Conservation (phyloP, 2,888 invertebrate species). For the Phengaris alcon region DNA sequence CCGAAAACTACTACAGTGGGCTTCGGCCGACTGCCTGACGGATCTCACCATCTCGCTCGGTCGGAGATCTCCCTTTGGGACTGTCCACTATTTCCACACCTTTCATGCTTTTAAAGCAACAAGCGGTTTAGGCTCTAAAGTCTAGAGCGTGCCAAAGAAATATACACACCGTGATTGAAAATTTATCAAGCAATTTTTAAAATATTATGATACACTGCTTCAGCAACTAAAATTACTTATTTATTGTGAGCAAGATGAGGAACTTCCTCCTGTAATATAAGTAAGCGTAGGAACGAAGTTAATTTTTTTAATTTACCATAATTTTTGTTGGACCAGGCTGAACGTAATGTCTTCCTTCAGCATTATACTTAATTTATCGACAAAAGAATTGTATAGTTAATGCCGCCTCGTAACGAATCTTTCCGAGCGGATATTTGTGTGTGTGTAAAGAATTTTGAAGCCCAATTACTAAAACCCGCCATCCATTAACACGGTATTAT, state of each 20-base stretch:
- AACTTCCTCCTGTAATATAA: neutral
- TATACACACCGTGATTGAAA: too few species aligned
- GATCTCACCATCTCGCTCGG: too few species aligned
- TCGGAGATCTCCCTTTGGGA: too few species aligned
- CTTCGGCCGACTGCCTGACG: too few species aligned
- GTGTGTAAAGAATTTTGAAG: slow-evolving; percentile 60
- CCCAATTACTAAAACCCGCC: slow-evolving; percentile 66
- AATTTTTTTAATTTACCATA: slow-evolving; percentile 23
- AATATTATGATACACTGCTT: too few species aligned
- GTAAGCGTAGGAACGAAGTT: neutral
- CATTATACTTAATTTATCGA: slow-evolving; percentile 13
- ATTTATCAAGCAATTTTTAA: too few species aligned
- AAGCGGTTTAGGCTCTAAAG: too few species aligned
- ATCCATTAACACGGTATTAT: slow-evolving; percentile 71
- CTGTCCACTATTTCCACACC: too few species aligned
- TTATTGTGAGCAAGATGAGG: neutral
- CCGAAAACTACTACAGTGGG: too few species aligned
- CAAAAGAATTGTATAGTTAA: slow-evolving; percentile 16
- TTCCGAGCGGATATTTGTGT: slow-evolving; percentile 29
- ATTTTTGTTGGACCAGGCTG: slow-evolving; percentile 23
- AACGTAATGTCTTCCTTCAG: slow-evolving; percentile 11
- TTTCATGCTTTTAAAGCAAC: too few species aligned
- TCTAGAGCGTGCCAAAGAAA: too few species aligned
- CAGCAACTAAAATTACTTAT: too few species aligned
- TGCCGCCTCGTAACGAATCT: slow-evolving; percentile 13